phyloP scores from a whole-genome alignment of 2,888 invertebrate genomes.

The Neoascia interrupta region DNA sequence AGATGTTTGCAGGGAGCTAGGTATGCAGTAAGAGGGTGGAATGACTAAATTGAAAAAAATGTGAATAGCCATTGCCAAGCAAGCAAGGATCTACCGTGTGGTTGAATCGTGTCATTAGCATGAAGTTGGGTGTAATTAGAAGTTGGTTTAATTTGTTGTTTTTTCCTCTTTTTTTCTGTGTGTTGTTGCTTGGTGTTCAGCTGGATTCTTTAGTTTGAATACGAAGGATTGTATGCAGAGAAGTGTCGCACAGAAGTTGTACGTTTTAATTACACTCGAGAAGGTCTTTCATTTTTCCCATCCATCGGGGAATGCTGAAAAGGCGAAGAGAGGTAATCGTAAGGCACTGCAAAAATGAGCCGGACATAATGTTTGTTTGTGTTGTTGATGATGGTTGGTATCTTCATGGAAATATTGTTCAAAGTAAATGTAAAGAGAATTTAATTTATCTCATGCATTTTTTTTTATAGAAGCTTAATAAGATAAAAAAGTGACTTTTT shows the following conservation, averaged over 20 bases:
- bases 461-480: too few relatives aligned
- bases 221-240: background rate
- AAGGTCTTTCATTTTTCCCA: background rate
- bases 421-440: background rate
- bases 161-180: background rate
- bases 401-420: background rate
- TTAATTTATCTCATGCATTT: background rate
- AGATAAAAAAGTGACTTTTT: too few relatives aligned
- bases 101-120: constrained; percentile 43
- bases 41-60: constrained; percentile 48
- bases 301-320: background rate
- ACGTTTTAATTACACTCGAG: constrained; percentile 39
- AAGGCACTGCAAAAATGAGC: background rate
- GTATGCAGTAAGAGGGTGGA: too few relatives aligned
- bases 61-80: background rate
- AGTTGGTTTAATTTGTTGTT: constrained; percentile 23
- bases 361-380: too few relatives aligned
- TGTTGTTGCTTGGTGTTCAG: background rate
- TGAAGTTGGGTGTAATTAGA: constrained; percentile 47
- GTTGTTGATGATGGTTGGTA: background rate
- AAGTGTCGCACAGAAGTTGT: constrained; percentile 18
- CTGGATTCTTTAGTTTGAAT: constrained; percentile 14
- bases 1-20: too few relatives aligned
- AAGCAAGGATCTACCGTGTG: constrained; percentile 9
- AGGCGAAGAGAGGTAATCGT: constrained; percentile 15